These are phyloP conservation scores for Oscheius myriophilus DNA, from an alignment of 2,888 invertebrate genomes.

Conservation along the genomic window DNA sequence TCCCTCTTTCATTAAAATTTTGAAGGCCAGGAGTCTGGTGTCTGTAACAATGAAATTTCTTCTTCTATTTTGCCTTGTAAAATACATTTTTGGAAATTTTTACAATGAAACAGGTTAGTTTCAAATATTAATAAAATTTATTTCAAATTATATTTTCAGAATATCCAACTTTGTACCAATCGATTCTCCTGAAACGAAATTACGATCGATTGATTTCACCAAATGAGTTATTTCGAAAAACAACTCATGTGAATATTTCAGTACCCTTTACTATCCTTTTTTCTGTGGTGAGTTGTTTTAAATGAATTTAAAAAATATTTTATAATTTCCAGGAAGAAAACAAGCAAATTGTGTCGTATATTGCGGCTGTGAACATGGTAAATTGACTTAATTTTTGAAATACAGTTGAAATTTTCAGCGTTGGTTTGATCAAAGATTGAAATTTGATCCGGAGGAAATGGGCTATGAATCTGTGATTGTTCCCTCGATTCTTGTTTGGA, in stretches of 20 bases:
- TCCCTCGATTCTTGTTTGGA: conserved; percentile 8
- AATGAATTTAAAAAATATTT: not conserved
- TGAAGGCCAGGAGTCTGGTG: no score
- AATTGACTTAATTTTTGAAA: not conserved
- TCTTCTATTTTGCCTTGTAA: no score
- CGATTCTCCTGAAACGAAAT: conserved; percentile 6
- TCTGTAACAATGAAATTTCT: no score
- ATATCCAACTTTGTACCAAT: conserved; percentile 7
- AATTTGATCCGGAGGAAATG: conserved; percentile 9
- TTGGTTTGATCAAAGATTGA: conserved; percentile 15
- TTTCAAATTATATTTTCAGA: no score
- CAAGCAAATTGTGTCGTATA: conserved; percentile 10
- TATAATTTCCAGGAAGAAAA: conserved; percentile 9
- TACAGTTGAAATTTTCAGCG: not conserved
- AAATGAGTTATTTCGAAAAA: not conserved
- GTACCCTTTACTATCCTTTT: conserved; percentile 13
- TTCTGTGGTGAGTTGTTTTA: conserved; percentile 1
- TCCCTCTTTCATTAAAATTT: no score
- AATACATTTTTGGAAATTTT: no score
- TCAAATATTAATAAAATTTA: not conserved
- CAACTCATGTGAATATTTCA: not conserved
- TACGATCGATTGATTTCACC: conserved; percentile 18
- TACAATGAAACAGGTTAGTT: no score
- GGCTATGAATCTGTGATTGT: conserved; percentile 9
- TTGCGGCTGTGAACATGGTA: conserved; percentile 22